A percentile compares a stretch with the other conserved stretches of the same genome.
These are phyloP conservation scores for Xiphydria camelus DNA, from an alignment of 2,888 invertebrate species.

Conservation along the genomic window DNA sequence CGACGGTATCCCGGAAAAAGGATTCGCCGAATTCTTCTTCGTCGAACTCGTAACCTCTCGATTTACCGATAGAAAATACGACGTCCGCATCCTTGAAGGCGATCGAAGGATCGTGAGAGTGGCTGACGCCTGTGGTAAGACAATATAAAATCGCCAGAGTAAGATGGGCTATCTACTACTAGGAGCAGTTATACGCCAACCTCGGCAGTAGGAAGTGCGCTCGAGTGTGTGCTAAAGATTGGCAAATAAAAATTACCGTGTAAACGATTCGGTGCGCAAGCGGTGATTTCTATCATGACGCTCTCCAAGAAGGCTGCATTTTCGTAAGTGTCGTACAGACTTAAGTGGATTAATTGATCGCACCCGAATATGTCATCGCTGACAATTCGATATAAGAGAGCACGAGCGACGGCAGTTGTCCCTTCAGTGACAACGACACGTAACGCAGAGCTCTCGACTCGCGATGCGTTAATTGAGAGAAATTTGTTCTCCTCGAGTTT, in stretches of 20 bases:
- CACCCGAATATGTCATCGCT: constrained; percentile 24
- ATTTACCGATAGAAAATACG: constrained; percentile 26
- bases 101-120: constrained; percentile 16
- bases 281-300: constrained; percentile 24
- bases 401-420: constrained; percentile 19
- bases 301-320: constrained; percentile 23
- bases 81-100: constrained; percentile 30
- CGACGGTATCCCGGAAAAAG: constrained; percentile 23
- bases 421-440: constrained; percentile 28
- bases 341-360: constrained; percentile 19
- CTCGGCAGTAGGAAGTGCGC: no score
- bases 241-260: constrained; percentile 15
- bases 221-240: background rate
- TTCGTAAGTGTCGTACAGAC: constrained; percentile 18
- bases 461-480: background rate
- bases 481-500: background rate
- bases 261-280: constrained; percentile 19
- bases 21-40: constrained; percentile 16
- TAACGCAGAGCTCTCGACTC: constrained; percentile 3
- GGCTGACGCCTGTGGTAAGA: constrained; percentile 15
- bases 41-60: constrained; percentile 28
- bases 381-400: constrained; percentile 24
- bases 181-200: no score
- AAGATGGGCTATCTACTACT: no score
- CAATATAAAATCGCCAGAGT: background rate